These are phyloP conservation scores for Numida meleagris DNA, from an alignment of 2,113 vertebrate genomes.

Conservation along the genomic window DNA sequence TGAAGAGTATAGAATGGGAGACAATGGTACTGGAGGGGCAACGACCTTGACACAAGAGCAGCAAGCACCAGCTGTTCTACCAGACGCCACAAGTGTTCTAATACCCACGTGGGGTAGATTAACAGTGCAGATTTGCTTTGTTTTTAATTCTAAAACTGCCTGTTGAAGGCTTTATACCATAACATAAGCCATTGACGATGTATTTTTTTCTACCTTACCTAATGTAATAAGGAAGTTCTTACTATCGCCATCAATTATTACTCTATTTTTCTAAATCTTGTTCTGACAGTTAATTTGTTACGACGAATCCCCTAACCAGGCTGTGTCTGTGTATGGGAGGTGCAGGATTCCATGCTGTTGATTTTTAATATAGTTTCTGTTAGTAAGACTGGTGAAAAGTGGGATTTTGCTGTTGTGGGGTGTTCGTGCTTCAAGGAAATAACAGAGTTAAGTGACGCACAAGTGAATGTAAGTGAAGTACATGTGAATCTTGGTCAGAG, in stretches of 20 bases:
- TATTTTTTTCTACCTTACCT: background rate
- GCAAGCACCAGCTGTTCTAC: background rate
- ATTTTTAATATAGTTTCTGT: background rate
- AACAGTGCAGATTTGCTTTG: background rate
- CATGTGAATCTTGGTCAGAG: background rate
- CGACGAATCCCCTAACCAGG: background rate
- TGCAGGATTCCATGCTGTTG: background rate
- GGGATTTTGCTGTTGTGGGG: background rate
- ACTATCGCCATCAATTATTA: background rate
- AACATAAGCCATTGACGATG: background rate
- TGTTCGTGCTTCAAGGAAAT: background rate
- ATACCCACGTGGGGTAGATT: background rate
- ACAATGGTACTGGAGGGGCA: background rate
- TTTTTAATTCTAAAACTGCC: background rate
- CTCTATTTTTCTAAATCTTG: background rate
- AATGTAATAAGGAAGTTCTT: background rate
- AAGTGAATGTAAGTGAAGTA: background rate
- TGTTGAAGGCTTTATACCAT: background rate
- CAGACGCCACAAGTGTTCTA: background rate
- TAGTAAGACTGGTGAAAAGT: background rate
- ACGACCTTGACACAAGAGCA: background rate
- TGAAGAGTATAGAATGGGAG: background rate
- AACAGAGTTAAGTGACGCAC: background rate
- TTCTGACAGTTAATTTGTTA: background rate
- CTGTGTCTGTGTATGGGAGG: background rate